Conservation (phyloP, 1,140 invertebrate species). For the Archivesica marissinica region DNA sequence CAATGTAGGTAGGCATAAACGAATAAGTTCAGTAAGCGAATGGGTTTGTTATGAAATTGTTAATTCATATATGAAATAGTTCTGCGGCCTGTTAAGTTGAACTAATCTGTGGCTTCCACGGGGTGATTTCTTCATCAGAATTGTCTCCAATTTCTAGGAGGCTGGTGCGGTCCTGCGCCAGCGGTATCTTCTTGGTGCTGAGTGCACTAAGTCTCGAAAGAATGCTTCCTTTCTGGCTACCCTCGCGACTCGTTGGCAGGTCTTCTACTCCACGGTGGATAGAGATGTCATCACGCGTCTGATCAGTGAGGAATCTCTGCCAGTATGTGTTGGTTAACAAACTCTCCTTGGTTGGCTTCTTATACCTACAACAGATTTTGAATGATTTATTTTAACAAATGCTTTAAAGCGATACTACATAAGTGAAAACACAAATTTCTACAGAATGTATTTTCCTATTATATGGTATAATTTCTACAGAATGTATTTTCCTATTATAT, state of each 20-base stretch:
- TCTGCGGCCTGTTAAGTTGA: too few relatives aligned
- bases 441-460: too few relatives aligned
- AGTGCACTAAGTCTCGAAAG: constrained; percentile 75
- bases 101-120: too few relatives aligned
- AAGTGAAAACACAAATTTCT: too few relatives aligned
- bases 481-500: too few relatives aligned
- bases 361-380: constrained; percentile 62
- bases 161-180: constrained; percentile 65
- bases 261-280: constrained; percentile 76
- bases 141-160: constrained; percentile 57
- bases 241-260: constrained; percentile 58
- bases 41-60: too few relatives aligned
- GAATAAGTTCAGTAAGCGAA: too few relatives aligned
- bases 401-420: too few relatives aligned
- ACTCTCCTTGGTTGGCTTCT: constrained; percentile 73
- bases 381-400: too few relatives aligned
- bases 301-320: constrained; percentile 61
- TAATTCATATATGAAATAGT: too few relatives aligned
- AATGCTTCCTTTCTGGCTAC: constrained; percentile 73
- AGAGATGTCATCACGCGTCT: constrained; percentile 73
- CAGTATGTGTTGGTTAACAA: constrained; percentile 75
- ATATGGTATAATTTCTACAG: too few relatives aligned
- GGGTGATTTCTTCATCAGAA: background rate
- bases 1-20: too few relatives aligned
- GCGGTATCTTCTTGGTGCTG: constrained; percentile 72